Evolutionary conservation across 1,140 invertebrate species (phyloP).

Genomic region (Lysiphlebus fabarum): DNA sequence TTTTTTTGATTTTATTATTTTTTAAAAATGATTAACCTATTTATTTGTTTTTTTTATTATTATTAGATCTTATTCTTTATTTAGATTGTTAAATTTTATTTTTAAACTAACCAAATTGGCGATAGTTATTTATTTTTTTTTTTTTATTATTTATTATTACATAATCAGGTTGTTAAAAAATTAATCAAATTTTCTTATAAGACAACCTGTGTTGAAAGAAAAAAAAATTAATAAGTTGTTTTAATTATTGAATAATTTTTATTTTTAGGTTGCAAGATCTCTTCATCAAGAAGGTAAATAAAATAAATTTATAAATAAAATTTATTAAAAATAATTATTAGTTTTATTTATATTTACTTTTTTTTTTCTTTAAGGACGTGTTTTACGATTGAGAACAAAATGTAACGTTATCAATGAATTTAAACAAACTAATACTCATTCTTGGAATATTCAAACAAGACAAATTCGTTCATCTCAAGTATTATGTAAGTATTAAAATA

Average conservation of each 20-base stretch:
- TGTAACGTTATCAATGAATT: slow-evolving; percentile 23
- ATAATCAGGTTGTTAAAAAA: not conserved
- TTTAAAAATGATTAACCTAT: not conserved
- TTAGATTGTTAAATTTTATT: no score
- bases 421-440: not conserved
- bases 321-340: slow-evolving; percentile 3
- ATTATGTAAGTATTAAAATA: slow-evolving; percentile 43
- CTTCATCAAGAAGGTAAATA: slow-evolving; percentile 45
- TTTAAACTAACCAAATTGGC: not conserved
- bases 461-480: slow-evolving; percentile 41
- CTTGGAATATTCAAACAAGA: slow-evolving; percentile 43
- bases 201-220: no score
- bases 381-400: slow-evolving; percentile 39
- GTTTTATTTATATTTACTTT: slow-evolving; percentile 8
- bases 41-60: slow-evolving; percentile 1
- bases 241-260: slow-evolving; percentile 23
- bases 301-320: not conserved
- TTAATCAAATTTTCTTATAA: not conserved
- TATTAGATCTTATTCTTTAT: not conserved
- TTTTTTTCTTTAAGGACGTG: slow-evolving; percentile 35
- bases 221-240: no score
- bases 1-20: slow-evolving; percentile 5
- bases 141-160: not conserved
- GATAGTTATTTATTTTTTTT: slow-evolving; percentile 1
- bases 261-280: slow-evolving; percentile 44